A percentile compares a stretch with the other conserved stretches of the same genome.
phyloP scores from a whole-genome alignment of 2,888 invertebrate species.

The Papilio elwesi region DNA sequence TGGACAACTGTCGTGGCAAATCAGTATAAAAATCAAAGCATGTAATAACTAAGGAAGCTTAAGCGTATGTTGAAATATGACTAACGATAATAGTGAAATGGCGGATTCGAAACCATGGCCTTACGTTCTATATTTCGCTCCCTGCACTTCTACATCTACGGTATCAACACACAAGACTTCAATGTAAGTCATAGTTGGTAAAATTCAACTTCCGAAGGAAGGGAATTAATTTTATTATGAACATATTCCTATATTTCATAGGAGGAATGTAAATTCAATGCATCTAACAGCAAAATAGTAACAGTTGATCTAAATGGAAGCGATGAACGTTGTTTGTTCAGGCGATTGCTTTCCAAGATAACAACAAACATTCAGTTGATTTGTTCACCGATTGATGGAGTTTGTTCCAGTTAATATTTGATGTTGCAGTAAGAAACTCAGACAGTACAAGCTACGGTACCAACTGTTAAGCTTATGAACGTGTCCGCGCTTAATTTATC shows the following conservation, averaged over 20 bases:
- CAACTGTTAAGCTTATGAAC: slow-evolving; percentile 26
- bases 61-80: no score
- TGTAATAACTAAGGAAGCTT: no score
- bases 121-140: no score
- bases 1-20: no score
- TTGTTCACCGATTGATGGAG: slow-evolving; percentile 54
- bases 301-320: slow-evolving; percentile 45
- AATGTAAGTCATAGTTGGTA: no score
- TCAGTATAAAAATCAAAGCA: no score
- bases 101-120: no score
- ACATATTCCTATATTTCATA: not conserved
- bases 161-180: no score
- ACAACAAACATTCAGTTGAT: slow-evolving; percentile 46
- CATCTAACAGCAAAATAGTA: slow-evolving; percentile 43
- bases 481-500: not conserved
- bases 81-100: no score
- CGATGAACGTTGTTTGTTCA: slow-evolving; percentile 54
- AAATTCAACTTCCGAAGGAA: no score
- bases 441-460: slow-evolving; percentile 39
- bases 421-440: slow-evolving; percentile 40
- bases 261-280: not conserved
- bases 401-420: slow-evolving; percentile 51
- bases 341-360: slow-evolving; percentile 60
- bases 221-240: no score
- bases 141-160: no score